Base-by-base conservation (phyloP, 2,797 vertebrate species). In the Hybognathus amarus region DNA sequence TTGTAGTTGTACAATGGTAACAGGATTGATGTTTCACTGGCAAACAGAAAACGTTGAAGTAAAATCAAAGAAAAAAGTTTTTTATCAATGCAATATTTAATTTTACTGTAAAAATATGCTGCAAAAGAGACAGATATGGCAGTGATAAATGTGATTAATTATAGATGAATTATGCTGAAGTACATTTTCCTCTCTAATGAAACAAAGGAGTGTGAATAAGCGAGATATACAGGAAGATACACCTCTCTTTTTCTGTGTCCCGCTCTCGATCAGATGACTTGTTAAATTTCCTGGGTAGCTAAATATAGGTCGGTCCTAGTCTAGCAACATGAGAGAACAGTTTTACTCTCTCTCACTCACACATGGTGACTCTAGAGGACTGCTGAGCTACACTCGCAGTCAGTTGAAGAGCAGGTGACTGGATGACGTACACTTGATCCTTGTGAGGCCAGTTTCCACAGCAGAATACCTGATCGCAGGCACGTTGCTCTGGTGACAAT, bases 391-490 rank as follows among this genome's bases (percentile, higher is more conserved):
- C 27, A 38, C 50, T 73, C 61, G 63, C 33, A 81, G 42, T 13
- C 38, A 30, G 45, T 74, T 45, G 24, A 40, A 64, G 50, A 82
- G 83, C 79, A 82, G 85, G 85, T 86, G 87, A 84, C 59, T 63
- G 69, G 61, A 69, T 86, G 87, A 86, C 54, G 82, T 79, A 63
- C 22, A 10, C 42, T 73, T 45, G 45, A 56, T 82, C 75, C 66
- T 82, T 71, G 67, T 64, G 76, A 77, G 84, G 75, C 20, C 54
- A 68, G 73, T 79, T 79, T 81, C 75, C 86, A 85, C 61, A 73
- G 66, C 67, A 22, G 81, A 82, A 61, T 52, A 83, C 82, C 59
- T 86, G 73, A 84, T 84, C 56, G 5, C 67, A 66, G 38, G 20
- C 80, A 80, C 69, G 59, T 83, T 82, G 77, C 66, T 69, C 50